Base-by-base conservation (phyloP, 2,888 invertebrate species). In the Cremastinae sp. region DNA sequence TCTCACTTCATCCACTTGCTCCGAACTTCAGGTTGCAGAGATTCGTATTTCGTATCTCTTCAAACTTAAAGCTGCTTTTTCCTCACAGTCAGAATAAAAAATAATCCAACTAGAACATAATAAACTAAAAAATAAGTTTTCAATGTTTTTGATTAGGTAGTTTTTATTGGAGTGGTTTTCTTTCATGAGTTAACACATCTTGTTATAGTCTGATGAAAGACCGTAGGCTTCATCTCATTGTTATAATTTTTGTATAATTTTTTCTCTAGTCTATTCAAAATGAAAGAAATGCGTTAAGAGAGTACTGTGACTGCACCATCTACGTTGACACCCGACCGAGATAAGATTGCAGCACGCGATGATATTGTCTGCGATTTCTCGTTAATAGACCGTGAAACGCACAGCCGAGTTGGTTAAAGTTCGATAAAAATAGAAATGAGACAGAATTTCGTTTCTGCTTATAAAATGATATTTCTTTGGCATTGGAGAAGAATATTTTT, bases 361-460 rank as follows among this genome's bases (percentile, higher is more conserved):
- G 49, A 74, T 62, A 62, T 62, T 68, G 74, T 62, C 62, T 14
- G 49, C 28, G 55, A 51, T 41, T 68, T 39, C 49, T 62, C 68
- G 70, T 53, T 75, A 71, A 47, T 66, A 74, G 61, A 66, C 16
- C 35, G 53, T 18, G 55, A 55, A 59, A 51, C 59, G 37, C 41
- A 56, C 47, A 35, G 59, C 22, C 41, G 39, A 18, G 58, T 8
- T 10, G 35, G 14, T 41, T 7, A 45, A 43, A 61, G 41, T 69
- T 41, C 53, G 77, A 79, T 79, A 80, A 79, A 80, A 80, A 78
- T 75, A 80, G 78, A 66, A 75, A 79, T 74, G 75, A 62, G 35
- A 75, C 5, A 28, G 75, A 72, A 41, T 75, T 41, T 74, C 65
- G 61, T 62, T 77, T 65, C 22, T 55, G 56, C n/a, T n/a, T n/a